Evolutionary conservation across 2,888 invertebrate genomes (phyloP).

Genomic region (Clunio marinus): DNA sequence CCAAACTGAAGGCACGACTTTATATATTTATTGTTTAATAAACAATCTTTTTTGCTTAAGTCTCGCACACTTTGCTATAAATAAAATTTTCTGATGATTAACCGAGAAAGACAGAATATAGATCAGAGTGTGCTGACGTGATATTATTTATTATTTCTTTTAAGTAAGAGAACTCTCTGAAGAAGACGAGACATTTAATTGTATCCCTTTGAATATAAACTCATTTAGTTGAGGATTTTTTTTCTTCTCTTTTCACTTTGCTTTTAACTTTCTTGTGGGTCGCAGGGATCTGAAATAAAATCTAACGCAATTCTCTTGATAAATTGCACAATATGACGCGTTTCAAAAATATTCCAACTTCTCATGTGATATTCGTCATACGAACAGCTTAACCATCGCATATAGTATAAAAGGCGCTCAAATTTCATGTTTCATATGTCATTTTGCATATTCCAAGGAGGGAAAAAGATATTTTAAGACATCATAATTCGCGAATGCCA

Average conservation of each 20-base stretch:
- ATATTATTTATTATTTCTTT: no score
- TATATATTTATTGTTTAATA: constrained; percentile 1
- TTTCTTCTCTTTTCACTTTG: not conserved
- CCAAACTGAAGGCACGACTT: constrained; percentile 36
- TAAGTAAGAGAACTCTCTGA: no score
- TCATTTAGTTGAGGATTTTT: no score
- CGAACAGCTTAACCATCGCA: no score
- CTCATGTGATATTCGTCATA: not conserved
- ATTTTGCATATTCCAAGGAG: constrained; percentile 16
- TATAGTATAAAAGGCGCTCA: not conserved
- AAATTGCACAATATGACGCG: constrained; percentile 39
- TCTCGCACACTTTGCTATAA: not conserved
- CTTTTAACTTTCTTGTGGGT: no score
- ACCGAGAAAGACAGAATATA: constrained; percentile 8
- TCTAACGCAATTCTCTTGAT: constrained; percentile 39
- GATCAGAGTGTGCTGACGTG: constrained; percentile 19
- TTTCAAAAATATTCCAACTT: not conserved
- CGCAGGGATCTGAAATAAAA: constrained; percentile 12
- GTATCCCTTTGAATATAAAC: no score
- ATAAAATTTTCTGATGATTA: constrained; percentile 14
- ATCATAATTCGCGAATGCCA: constrained; percentile 27
- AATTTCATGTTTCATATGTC: constrained; percentile 13
- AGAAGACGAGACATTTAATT: no score
- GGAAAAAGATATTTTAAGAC: constrained; percentile 31
- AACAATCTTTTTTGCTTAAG: constrained; percentile 11